These are phyloP conservation scores for Microctenopoma stevenorrisi DNA, from an alignment of 2,797 vertebrate species.

Conservation along the genomic window DNA sequence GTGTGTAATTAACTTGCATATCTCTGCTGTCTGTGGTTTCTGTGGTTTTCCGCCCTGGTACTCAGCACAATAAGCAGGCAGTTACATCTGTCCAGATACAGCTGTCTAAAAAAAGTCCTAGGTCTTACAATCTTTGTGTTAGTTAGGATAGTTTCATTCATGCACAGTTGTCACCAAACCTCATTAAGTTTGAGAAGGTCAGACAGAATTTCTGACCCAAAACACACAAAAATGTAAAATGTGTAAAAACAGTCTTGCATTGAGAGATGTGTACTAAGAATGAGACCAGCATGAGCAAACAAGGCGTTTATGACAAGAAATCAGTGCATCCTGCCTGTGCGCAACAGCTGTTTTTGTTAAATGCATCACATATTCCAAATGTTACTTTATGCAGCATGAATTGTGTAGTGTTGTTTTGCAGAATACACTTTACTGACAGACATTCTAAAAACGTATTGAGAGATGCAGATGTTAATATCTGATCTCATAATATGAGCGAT, in stretches of 20 bases:
- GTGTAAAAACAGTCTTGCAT: not conserved
- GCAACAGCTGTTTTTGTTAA: not conserved
- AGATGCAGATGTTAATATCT: slow-evolving; percentile 8
- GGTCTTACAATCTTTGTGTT: slow-evolving; percentile 16
- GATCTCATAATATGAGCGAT: not conserved
- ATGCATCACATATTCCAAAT: not conserved
- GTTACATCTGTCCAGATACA: slow-evolving; percentile 36
- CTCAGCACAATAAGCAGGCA: slow-evolving; percentile 23
- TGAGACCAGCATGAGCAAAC: not conserved
- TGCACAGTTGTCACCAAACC: slow-evolving; percentile 38
- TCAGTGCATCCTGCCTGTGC: not conserved
- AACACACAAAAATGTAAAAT: slow-evolving; percentile 22
- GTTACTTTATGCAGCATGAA: not conserved
- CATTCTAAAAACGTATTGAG: slow-evolving; percentile 15
- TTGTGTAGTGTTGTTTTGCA: not conserved
- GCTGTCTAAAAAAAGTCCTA: slow-evolving; percentile 31
- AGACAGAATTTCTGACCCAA: slow-evolving; percentile 28
- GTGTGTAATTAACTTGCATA: not conserved
- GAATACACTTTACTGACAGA: not conserved
- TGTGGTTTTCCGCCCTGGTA: slow-evolving; percentile 18
- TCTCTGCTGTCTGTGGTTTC: not conserved
- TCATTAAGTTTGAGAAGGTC: slow-evolving; percentile 54
- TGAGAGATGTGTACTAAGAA: not conserved
- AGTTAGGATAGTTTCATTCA: slow-evolving; percentile 18
- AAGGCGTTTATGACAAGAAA: not conserved